These are phyloP conservation scores for Nomada hirtipes DNA, from an alignment of 2,888 invertebrate species.

Conservation along the genomic window DNA sequence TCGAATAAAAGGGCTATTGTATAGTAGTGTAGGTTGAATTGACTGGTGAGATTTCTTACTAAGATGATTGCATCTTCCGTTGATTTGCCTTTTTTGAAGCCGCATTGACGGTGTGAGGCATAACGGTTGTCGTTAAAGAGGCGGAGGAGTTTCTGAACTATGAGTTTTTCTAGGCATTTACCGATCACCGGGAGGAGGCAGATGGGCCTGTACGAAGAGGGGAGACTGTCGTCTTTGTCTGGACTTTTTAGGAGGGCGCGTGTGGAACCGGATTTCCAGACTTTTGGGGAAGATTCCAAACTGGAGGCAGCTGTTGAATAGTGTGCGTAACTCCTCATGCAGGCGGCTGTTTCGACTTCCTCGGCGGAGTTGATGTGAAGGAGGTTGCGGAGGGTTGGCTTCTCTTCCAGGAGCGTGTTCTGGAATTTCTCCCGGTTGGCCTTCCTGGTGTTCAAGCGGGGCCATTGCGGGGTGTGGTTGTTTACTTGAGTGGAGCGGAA, in stretches of 20 bases:
- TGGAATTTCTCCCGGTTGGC: background rate
- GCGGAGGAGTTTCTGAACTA: background rate
- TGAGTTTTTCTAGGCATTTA: background rate
- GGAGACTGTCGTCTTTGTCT: background rate
- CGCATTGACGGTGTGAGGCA: background rate
- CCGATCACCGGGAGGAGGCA: background rate
- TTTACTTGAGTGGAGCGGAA: too few relatives aligned
- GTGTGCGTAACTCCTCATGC: too few relatives aligned
- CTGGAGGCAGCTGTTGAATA: background rate
- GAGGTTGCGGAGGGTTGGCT: too few relatives aligned
- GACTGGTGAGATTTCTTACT: background rate
- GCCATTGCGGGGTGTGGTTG: background rate
- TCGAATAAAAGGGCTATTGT: background rate
- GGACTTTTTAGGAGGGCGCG: background rate
- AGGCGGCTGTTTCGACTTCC: background rate
- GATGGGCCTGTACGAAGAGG: background rate
- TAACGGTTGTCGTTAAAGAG: background rate
- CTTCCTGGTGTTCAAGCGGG: background rate
- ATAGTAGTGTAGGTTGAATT: background rate
- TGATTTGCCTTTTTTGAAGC: slow-evolving; percentile 6
- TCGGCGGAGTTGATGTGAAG: too few relatives aligned
- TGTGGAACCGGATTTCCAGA: background rate
- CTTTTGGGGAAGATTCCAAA: background rate
- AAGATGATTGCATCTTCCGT: background rate
- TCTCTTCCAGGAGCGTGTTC: too few relatives aligned